phyloP scores from a whole-genome alignment of 1,140 invertebrate genomes.

The Gryon sp. region DNA sequence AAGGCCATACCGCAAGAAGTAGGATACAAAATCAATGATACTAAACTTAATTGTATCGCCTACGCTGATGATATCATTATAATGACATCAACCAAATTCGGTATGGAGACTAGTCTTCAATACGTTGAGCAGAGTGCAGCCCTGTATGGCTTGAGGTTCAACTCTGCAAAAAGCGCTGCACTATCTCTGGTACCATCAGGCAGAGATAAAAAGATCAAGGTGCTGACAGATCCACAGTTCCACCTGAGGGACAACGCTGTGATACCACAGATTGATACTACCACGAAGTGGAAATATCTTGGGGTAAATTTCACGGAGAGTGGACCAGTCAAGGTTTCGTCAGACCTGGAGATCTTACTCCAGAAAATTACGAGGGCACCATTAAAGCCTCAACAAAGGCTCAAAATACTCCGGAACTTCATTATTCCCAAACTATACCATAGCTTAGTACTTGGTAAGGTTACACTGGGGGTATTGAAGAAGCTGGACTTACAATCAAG shows the following conservation, averaged over 20 bases:
- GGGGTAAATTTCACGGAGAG: not conserved
- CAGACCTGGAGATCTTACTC: not conserved
- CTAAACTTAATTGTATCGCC: no score
- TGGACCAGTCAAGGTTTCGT: not conserved
- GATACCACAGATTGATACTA: not conserved
- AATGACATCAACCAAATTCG: slow-evolving; percentile 57
- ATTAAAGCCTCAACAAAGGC: not conserved
- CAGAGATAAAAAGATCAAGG: not conserved
- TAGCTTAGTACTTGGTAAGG: not conserved
- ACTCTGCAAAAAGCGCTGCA: no score
- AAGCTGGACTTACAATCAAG: not conserved
- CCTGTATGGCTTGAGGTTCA: no score
- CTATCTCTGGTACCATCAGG: not conserved
- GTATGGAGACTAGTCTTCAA: slow-evolving; percentile 11
- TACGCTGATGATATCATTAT: slow-evolving; percentile 72
- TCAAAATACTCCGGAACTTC: no score
- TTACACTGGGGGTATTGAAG: not conserved
- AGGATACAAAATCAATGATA: not conserved
- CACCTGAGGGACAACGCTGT: not conserved
- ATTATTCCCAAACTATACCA: not conserved
- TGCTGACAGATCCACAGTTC: not conserved
- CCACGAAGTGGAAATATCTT: not conserved
- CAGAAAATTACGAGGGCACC: not conserved
- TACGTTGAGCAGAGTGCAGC: slow-evolving; percentile 7
- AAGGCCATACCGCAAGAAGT: not conserved